Evolutionary conservation across 2,888 invertebrate genomes (phyloP).

Genomic region (Cephus runcator): DNA sequence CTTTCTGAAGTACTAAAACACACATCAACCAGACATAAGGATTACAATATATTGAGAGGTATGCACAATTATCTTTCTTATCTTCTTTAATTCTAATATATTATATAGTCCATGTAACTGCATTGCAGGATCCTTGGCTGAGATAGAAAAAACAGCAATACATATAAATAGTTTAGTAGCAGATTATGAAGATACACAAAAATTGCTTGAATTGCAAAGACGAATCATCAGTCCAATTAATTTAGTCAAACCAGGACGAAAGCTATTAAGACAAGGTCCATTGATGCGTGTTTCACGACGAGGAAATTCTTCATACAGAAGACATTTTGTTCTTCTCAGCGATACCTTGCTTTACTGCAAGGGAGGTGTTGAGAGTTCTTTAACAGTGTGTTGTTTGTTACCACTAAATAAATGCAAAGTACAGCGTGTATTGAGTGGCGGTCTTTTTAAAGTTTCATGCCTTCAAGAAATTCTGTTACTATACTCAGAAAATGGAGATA

Average conservation of each 20-base stretch:
- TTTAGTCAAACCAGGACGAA: constrained; percentile 76
- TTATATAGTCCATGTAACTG: not conserved
- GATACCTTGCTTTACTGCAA: constrained; percentile 82
- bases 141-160: constrained; percentile 75
- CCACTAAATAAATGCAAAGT: constrained; percentile 78
- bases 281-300: constrained; percentile 70
- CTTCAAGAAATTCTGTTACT: constrained; percentile 70
- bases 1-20: constrained; percentile 75
- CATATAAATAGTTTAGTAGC: constrained; percentile 80
- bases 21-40: constrained; percentile 70
- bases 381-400: constrained; percentile 75
- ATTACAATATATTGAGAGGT: constrained; percentile 70
- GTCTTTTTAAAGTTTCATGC: constrained; percentile 72
- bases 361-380: constrained; percentile 70
- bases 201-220: constrained; percentile 75
- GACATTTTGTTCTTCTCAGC: constrained; percentile 78
- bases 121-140: constrained; percentile 72
- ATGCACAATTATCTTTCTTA: constrained; percentile 3
- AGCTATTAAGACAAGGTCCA: constrained; percentile 75
- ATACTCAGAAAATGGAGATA: constrained; percentile 69
- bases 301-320: constrained; percentile 59
- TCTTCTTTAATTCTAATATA: not conserved
- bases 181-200: constrained; percentile 78
- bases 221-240: constrained; percentile 72
- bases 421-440: constrained; percentile 69